Base-by-base conservation (phyloP, 1,140 invertebrate genomes). In the Hylaeus volcanicus region DNA sequence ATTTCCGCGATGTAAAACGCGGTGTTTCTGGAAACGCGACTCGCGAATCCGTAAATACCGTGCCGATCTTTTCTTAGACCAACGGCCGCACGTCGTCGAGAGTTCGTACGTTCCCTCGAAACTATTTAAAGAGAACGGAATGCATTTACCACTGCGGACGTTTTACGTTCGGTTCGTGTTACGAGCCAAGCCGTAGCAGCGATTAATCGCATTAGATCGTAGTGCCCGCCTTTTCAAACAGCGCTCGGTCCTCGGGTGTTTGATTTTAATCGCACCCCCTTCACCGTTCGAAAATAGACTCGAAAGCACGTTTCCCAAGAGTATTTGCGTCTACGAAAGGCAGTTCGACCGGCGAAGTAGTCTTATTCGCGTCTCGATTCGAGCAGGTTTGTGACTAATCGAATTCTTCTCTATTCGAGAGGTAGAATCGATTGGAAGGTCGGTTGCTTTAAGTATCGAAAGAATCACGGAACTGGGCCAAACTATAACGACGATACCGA, bases 81-180 rank as follows among this genome's bases (percentile, higher is more conserved):
- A 41, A 41, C 12, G 61, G 12, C 5, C 26, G 48, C 41, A 58
- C 41, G 26, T 58, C 69, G 64, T 14, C 12, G 48, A 55, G 48
- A 55, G 48, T 26, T 39, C 6, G 37, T 55, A 39, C 76, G 65
- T 12, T 37, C 66, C 41, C 43, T 58, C 65, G 74, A 77, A 69
- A 69, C 75, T 83, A 80, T 83, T 81, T 83, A 58, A 75, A 81
- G 82, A 81, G 78, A 83, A 83, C 66, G 82, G 82, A 83, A 83
- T 81, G 78, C 78, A 65, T 75, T 71, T 72, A 60, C 53, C 71
- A 66, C 70, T 26, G 51, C 80, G 12, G n/a, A n/a, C 45, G 61
- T 53, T 71, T 85, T 71, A 61, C 66, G 68, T 26, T 39, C n/a
- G 26, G 70, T 79, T 79, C 53, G 53, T 65, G 66, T 84, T 83